Evolutionary conservation across 2,888 invertebrate species (phyloP).

Genomic region (Troides helena): DNA sequence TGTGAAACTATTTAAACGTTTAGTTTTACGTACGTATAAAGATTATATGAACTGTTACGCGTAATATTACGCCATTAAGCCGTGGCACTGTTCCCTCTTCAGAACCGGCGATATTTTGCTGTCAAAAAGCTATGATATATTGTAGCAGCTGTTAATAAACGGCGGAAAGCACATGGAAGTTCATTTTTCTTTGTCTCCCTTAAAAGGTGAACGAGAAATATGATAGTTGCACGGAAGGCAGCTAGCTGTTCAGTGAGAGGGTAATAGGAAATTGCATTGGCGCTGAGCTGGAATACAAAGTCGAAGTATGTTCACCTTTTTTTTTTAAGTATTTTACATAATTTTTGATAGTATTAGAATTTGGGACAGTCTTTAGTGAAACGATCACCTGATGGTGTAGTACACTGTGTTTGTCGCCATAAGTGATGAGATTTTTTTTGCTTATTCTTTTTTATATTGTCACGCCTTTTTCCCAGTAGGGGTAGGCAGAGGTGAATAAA

Average conservation of each 20-base stretch:
- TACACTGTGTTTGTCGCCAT: too few species aligned
- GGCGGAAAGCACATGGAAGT: slow-evolving; percentile 18
- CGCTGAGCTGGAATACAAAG: background rate
- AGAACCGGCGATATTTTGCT: slow-evolving; percentile 22
- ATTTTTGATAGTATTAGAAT: too few species aligned
- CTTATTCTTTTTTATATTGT: too few species aligned
- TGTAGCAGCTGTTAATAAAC: slow-evolving; percentile 22
- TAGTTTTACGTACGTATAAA: background rate
- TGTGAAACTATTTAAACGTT: too few species aligned
- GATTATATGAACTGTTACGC: background rate
- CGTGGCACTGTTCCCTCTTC: background rate
- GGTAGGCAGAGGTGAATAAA: too few species aligned
- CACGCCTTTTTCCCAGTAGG: too few species aligned
- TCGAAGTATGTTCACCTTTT: background rate
- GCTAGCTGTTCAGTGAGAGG: slow-evolving; percentile 3
- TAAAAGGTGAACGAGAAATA: slow-evolving; percentile 21
- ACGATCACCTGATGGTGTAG: too few species aligned
- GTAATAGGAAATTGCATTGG: slow-evolving; percentile 20
- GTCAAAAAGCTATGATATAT: slow-evolving; percentile 24
- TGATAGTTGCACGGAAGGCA: slow-evolving; percentile 18
- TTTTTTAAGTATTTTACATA: too few species aligned
- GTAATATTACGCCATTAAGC: background rate
- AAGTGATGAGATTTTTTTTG: too few species aligned
- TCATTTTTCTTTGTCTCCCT: slow-evolving; percentile 26
- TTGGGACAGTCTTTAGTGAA: too few species aligned